Evolutionary conservation across 2,113 vertebrate species (phyloP).

Genomic region (Muntiacus muntjak): DNA sequence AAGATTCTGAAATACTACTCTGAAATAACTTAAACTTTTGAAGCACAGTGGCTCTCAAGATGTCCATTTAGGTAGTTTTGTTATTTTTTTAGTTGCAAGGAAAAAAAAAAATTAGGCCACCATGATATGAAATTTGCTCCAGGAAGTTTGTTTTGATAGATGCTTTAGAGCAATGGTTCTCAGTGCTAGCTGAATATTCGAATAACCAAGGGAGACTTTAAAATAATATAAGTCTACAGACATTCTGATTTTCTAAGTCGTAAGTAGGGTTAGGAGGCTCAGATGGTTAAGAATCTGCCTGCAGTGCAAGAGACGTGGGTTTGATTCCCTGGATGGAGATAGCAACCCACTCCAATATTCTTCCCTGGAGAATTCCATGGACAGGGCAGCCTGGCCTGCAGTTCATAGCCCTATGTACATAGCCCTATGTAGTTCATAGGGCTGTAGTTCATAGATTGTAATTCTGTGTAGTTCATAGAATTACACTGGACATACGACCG

Average conservation of each 20-base stretch:
- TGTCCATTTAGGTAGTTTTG: neutral
- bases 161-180: neutral
- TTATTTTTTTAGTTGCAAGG: constrained; percentile 31
- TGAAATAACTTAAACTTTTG: constrained; percentile 34
- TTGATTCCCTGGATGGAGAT: neutral
- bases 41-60: neutral
- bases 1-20: neutral
- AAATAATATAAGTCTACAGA: neutral
- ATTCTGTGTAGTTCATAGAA: neutral
- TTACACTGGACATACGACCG: neutral
- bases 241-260: neutral
- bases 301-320: neutral
- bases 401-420: too few relatives aligned
- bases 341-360: neutral
- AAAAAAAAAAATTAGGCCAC: neutral
- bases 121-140: constrained; percentile 35
- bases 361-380: neutral
- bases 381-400: neutral
- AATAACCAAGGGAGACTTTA: neutral
- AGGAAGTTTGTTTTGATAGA: constrained; percentile 22
- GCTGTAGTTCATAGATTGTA: too few relatives aligned
- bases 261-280: neutral
- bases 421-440: neutral
- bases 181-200: neutral
- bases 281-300: neutral